These are phyloP conservation scores for Acanthopagrus latus DNA, from an alignment of 2,797 vertebrate species.

Conservation along the genomic window DNA sequence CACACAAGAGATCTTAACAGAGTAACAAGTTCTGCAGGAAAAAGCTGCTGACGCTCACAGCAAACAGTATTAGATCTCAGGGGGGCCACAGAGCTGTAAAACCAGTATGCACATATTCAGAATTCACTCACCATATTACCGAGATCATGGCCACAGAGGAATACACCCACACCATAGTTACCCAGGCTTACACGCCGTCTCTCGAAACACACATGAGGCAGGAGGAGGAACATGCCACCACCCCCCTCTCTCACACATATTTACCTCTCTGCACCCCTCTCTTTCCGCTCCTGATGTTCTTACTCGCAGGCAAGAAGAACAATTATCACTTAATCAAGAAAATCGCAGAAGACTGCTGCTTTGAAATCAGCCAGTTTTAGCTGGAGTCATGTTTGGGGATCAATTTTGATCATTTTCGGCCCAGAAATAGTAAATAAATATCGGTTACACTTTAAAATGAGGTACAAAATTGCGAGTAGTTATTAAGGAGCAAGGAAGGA, in stretches of 20 bases:
- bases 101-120: conserved; percentile 40
- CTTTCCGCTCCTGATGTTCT: background rate
- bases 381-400: background rate
- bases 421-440: conserved; percentile 21
- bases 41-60: conserved; percentile 56
- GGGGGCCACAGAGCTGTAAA: conserved; percentile 47
- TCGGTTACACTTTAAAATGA: background rate
- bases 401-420: conserved; percentile 19
- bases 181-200: conserved; percentile 39
- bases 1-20: conserved; percentile 39
- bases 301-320: conserved; percentile 9
- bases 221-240: conserved; percentile 36
- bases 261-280: conserved; percentile 16
- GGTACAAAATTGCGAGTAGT: no score
- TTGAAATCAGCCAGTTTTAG: conserved; percentile 7
- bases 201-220: conserved; percentile 51
- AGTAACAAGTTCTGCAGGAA: conserved; percentile 53
- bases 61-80: conserved; percentile 54
- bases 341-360: conserved; percentile 21
- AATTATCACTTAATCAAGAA: conserved; percentile 28
- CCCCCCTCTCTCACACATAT: conserved; percentile 43
- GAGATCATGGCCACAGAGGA: conserved; percentile 58
- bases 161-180: conserved; percentile 73
- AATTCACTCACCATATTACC: conserved; percentile 70
- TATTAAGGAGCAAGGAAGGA: no score